phyloP scores from a whole-genome alignment of 2,113 vertebrate genomes.

The Phodopus roborovskii region DNA sequence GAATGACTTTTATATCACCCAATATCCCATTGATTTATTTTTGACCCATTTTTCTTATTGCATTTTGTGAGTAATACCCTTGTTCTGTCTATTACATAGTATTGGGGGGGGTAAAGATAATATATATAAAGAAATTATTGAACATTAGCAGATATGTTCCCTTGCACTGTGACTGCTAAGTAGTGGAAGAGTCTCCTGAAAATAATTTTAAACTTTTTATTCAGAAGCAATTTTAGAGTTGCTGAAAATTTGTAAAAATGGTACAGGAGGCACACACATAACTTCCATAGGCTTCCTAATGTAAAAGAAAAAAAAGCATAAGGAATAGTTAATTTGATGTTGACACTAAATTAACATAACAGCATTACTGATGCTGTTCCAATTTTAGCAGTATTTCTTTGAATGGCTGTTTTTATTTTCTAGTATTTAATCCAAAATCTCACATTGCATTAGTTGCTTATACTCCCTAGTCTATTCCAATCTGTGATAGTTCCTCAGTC shows the following conservation, averaged over 20 bases:
- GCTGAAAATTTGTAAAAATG: not conserved
- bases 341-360: not conserved
- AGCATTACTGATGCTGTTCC: not conserved
- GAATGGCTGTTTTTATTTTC: not conserved
- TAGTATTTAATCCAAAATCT: not conserved
- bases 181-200: not conserved
- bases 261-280: not conserved
- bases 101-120: not conserved
- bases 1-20: not conserved
- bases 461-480: not conserved
- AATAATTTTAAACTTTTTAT: not conserved
- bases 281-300: not conserved
- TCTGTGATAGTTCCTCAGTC: not conserved
- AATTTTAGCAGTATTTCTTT: not conserved
- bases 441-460: not conserved
- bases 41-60: too few relatives aligned
- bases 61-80: not conserved
- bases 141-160: not conserved
- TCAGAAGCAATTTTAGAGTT: conserved; percentile 10
- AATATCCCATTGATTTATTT: not conserved
- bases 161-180: not conserved
- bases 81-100: not conserved
- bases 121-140: not conserved
- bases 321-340: not conserved
- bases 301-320: not conserved